Conservation (phyloP, 2,888 invertebrate species). For the Abscondita cerata region DNA sequence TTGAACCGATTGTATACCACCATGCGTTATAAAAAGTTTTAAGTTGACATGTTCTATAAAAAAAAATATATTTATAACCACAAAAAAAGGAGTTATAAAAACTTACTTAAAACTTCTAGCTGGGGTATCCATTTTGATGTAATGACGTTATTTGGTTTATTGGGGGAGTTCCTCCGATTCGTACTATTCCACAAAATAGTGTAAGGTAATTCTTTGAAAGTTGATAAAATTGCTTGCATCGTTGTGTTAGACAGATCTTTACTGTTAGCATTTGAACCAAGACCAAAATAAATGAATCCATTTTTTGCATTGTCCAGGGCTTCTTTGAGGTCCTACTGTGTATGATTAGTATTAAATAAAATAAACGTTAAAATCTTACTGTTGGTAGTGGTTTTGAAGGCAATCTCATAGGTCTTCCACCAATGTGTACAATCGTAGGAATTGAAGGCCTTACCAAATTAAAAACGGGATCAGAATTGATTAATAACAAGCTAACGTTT, state of each 20-base stretch:
- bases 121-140: not conserved
- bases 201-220: not conserved
- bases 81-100: not conserved
- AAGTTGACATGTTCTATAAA: not conserved
- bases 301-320: not conserved
- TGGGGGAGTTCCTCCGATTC: not conserved
- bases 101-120: slow-evolving; percentile 3
- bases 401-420: slow-evolving; percentile 46
- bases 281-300: slow-evolving; percentile 11
- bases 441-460: slow-evolving; percentile 47
- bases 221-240: not conserved
- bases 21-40: slow-evolving; percentile 1
- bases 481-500: slow-evolving; percentile 50
- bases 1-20: not conserved
- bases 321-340: slow-evolving; percentile 1
- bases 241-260: not conserved
- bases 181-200: slow-evolving; percentile 4
- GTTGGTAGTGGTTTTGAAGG: slow-evolving; percentile 42
- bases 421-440: slow-evolving; percentile 50
- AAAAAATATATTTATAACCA: not conserved
- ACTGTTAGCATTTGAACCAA: slow-evolving; percentile 6
- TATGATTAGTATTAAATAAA: not conserved
- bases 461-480: slow-evolving; percentile 51
- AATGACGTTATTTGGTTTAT: not conserved
- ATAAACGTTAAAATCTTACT: too few species aligned